A percentile compares a stretch with the other conserved stretches of the same genome.
Conservation (phyloP, 1,140 invertebrate species). For the Nephotettix cincticeps region DNA sequence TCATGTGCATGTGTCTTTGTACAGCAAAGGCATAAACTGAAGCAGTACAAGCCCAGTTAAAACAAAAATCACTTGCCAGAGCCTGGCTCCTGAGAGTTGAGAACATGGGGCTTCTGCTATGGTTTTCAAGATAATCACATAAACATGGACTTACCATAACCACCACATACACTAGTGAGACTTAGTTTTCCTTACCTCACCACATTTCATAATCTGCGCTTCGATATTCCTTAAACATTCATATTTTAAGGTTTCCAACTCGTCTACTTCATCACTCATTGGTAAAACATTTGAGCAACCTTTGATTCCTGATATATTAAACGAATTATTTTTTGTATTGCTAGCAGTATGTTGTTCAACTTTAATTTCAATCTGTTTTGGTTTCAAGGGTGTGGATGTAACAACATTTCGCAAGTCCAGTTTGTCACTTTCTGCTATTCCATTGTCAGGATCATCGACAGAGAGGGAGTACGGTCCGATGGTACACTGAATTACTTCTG, state of each 20-base stretch:
- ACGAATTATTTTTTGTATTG: background rate
- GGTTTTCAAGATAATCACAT: too few species aligned
- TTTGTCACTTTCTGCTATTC: background rate
- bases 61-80: too few species aligned
- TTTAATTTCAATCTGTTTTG: background rate
- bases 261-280: background rate
- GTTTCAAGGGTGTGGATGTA: slow-evolving; percentile 6
- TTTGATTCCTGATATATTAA: background rate
- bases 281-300: too few species aligned
- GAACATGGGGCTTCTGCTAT: too few species aligned
- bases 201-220: background rate
- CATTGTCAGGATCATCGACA: background rate
- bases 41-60: too few species aligned
- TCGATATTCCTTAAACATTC: background rate
- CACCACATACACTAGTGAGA: too few species aligned
- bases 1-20: too few species aligned
- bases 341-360: background rate
- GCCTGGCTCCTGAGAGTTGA: too few species aligned
- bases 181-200: too few species aligned
- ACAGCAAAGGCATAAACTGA: too few species aligned
- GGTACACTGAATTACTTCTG: background rate
- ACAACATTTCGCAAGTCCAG: background rate
- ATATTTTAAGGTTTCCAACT: background rate
- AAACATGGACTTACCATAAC: too few species aligned
- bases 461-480: background rate